Base-by-base conservation (phyloP, 1,140 invertebrate species). In the Diorhabda elongata region DNA sequence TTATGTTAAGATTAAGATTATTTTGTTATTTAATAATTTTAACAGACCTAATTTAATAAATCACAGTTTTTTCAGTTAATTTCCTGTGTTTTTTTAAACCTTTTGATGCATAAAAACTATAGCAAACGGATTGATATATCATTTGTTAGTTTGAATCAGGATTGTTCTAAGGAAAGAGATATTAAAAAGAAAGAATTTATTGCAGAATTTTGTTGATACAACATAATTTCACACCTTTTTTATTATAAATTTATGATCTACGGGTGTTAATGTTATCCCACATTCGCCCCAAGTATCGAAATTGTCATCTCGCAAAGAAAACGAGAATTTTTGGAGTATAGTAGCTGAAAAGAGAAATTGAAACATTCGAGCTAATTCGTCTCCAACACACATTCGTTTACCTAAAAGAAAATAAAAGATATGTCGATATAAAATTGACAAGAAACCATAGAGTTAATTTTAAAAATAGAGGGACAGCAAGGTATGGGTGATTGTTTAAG, bases 321-420 rank as follows among this genome's bases (percentile, higher is more conserved):
- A 90, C 45, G 80, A 78, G 75, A 90, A 92, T 6, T 83, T 82
- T 4, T 89, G 85, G 1, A 96, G 70, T 8, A 95, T 83, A 26
- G 85, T 82, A 0, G 87, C 82, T 60, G 85, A 80, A 80, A 88
- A 89, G 3, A 94, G 77, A 70, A 90, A 87, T 61, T 92, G 73
- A 63, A 93, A 81, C 87, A 93, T 92, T 69, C 84, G 85, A 2
- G 92, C 92, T 52, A 96, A 78, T 75, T 94, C 91, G 71, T 96
- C 93, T 3, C 94, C 94, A 0, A 93, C 85, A 80, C 94, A 97
- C 83, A 92, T 89, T 45, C 93, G 84, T 78, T 94, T 93, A 57
- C 93, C 92, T 94, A 52, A n/a, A 52, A 52, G n/a, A 52, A n/a
- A 52, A 82, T 82, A 73, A 71, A 72, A n/a, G 3, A 7, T 58